Conservation (phyloP, 2,888 invertebrate genomes). For the Diadegma fenestrale region DNA sequence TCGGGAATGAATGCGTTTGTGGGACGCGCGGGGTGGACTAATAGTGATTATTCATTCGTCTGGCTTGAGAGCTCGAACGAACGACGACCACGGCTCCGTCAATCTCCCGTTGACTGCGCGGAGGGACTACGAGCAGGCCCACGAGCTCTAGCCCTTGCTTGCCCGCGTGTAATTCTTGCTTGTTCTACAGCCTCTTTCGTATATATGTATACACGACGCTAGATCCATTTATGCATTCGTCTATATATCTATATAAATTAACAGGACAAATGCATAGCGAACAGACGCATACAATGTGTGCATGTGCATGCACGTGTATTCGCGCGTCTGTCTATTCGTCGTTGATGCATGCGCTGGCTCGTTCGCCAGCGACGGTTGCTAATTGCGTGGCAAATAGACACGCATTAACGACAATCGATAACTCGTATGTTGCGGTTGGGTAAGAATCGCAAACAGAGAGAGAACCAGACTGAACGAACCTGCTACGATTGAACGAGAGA, state of each 20-base stretch:
- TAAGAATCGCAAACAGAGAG: slow-evolving; percentile 67
- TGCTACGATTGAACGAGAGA: slow-evolving; percentile 1
- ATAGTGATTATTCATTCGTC: slow-evolving; percentile 58
- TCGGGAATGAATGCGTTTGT: slow-evolving; percentile 16
- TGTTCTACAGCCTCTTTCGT: slow-evolving; percentile 4
- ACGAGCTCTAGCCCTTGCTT: slow-evolving; percentile 19
- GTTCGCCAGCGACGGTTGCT: slow-evolving; percentile 64
- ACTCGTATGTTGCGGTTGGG: slow-evolving; percentile 64
- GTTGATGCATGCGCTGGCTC: slow-evolving; percentile 60
- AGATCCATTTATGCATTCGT: neutral
- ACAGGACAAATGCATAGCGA: neutral
- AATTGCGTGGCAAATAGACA: slow-evolving; percentile 70
- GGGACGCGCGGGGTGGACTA: slow-evolving; percentile 24
- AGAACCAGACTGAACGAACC: neutral
- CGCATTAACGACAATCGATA: slow-evolving; percentile 70
- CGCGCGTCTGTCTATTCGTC: slow-evolving; percentile 50
- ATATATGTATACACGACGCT: neutral
- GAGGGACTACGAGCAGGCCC: slow-evolving; percentile 31
- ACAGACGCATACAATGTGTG: no score
- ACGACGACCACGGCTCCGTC: slow-evolving; percentile 21
- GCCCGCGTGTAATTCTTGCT: slow-evolving; percentile 26
- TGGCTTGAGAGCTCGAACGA: slow-evolving; percentile 34
- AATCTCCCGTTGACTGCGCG: slow-evolving; percentile 55
- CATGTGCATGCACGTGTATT: slow-evolving; percentile 7
- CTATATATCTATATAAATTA: neutral